These are phyloP conservation scores for Pogonognathellus flavescens DNA, from an alignment of 1,140 invertebrate genomes.

Conservation along the genomic window DNA sequence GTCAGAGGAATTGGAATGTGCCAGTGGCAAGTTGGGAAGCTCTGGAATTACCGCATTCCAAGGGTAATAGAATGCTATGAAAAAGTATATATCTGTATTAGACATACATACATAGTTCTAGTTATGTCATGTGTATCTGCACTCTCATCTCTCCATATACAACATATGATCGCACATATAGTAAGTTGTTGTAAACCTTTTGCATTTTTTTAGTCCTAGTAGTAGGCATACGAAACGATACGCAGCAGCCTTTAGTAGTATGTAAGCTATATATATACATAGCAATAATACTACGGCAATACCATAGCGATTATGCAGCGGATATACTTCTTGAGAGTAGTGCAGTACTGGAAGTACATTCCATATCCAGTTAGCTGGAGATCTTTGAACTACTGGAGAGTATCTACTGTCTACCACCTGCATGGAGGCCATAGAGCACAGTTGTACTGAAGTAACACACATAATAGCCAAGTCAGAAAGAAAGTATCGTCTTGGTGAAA, in stretches of 20 bases:
- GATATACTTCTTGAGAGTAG: not conserved
- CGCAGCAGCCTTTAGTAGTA: too few relatives aligned
- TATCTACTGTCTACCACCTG: not conserved
- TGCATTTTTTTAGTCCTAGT: too few relatives aligned
- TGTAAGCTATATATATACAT: too few relatives aligned
- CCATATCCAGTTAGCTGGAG: not conserved
- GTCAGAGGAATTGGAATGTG: constrained; percentile 44
- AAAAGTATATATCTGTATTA: constrained; percentile 25
- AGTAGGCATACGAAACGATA: too few relatives aligned
- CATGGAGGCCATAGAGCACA: not conserved
- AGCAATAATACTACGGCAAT: too few relatives aligned
- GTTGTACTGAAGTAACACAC: too few relatives aligned
- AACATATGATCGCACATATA: too few relatives aligned
- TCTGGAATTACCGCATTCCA: constrained; percentile 48
- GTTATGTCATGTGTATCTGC: too few relatives aligned
- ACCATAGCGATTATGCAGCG: too few relatives aligned
- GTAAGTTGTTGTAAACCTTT: too few relatives aligned
- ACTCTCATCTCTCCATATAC: too few relatives aligned
- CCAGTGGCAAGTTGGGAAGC: constrained; percentile 22
- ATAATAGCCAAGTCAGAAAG: constrained; percentile 7
- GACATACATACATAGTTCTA: too few relatives aligned
- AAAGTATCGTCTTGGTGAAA: constrained; percentile 31
- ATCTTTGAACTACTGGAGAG: not conserved
- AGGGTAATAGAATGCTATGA: constrained; percentile 23
- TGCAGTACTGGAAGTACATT: not conserved